Percentiles rank a stretch among this genome's conserved stretches.
Conservation (phyloP, 2,113 vertebrate species). For the Calonectris borealis region DNA sequence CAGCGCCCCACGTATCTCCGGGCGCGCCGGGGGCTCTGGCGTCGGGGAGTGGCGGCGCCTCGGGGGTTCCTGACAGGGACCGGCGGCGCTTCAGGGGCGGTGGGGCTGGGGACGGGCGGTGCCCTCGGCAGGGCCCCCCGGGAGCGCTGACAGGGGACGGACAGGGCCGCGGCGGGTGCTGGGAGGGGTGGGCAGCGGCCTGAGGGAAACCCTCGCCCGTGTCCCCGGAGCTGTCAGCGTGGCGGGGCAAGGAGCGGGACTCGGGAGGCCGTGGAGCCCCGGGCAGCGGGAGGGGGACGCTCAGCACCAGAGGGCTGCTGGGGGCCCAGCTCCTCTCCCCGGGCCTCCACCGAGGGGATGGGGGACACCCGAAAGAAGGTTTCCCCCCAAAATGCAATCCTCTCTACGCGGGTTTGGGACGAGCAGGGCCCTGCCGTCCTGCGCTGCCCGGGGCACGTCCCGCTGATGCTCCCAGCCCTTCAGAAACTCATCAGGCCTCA, state of each 20-base stretch:
- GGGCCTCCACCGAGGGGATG: background rate
- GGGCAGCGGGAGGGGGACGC: background rate
- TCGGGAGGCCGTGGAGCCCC: background rate
- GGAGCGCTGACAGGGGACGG: background rate
- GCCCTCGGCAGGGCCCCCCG: background rate
- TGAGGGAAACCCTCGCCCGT: too few species aligned
- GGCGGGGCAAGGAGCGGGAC: background rate
- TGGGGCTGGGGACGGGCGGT: too few species aligned
- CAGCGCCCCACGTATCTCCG: too few species aligned
- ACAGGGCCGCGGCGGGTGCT: background rate
- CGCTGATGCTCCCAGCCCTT: fast-evolving
- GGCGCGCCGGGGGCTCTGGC: background rate
- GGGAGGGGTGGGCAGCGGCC: background rate
- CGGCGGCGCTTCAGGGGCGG: background rate
- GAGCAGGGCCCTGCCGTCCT: background rate
- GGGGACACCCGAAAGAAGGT: background rate
- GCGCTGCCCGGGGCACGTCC: fast-evolving
- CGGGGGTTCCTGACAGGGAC: background rate
- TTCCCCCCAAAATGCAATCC: background rate
- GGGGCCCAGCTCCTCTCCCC: background rate
- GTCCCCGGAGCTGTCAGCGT: background rate
- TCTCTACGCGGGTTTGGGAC: fast-evolving
- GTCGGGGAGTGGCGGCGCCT: background rate
- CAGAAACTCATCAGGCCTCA: fast-evolving
- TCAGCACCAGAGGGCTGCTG: background rate